Base-by-base conservation (phyloP, 2,113 vertebrate species). In the Cygnus atratus region DNA sequence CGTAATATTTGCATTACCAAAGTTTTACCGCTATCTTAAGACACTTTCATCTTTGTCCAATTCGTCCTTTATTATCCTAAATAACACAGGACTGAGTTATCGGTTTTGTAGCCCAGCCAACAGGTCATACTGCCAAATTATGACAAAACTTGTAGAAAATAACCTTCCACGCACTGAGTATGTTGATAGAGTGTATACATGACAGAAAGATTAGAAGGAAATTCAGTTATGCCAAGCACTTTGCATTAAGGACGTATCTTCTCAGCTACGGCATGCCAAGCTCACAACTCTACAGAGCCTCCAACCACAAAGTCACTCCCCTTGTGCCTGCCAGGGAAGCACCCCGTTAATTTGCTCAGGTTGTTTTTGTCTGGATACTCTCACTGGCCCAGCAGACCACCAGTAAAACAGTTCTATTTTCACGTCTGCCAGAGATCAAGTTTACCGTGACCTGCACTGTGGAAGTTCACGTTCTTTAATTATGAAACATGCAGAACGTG, bases 171-270 rank as follows among this genome's bases (percentile, higher is more conserved):
- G 10, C 33, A 20, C 70, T 17, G 41, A 71, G 17, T 17, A 28
- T 1, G 12, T 29, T 21, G 50, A 54, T 3, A 75, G 71, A 65
- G 1, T 0, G 1, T 9, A 75, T 3, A 37, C 21, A 15, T 0
- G 0, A 63, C 1, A 50, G 3, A 17, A 70, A 58, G 8, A 63
- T 63, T 35, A 61, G 63, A 50, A 87, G 59, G 74, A 77, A 84
- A 80, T 15, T 33, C 50, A 43, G 17, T 75, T 78, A 73, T 85
- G 19, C 39, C 35, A 54, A 46, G 16, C 4, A 10, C 44, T 62
- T 54, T 22, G 25, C 33, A 55, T 66, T 83, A 79, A 75, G 29
- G 79, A 71, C 83, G 2, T 20, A 71, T 12, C 26, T 48, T 65
- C 73, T 84, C 37, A 43, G 37, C 28, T 67, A 55, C 3, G 11